phyloP scores from a whole-genome alignment of 2,113 vertebrate species.

The Shinisaurus crocodilurus region DNA sequence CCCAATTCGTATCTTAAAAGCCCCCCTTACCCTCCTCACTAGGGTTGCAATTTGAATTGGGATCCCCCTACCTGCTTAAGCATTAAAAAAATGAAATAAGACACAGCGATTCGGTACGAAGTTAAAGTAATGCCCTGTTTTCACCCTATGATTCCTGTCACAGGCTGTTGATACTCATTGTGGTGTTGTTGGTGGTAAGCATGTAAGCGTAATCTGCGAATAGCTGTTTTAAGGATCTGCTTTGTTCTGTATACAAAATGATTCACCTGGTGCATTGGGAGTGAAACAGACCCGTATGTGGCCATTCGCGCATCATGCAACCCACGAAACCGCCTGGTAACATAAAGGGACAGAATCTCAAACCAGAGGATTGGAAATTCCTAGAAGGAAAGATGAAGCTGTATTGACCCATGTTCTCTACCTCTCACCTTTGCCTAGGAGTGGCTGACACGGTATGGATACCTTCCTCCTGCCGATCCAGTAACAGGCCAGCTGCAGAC shows the following conservation, averaged over 20 bases:
- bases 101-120: no score
- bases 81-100: no score
- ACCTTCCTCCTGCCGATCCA: conserved; percentile 75
- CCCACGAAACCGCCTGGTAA: neutral
- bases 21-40: no score
- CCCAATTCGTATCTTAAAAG: no score
- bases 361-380: neutral
- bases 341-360: neutral
- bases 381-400: no score
- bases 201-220: neutral
- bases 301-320: neutral
- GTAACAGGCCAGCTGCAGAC: conserved; percentile 78
- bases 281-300: neutral
- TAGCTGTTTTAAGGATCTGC: neutral
- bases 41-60: no score
- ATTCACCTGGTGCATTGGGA: neutral
- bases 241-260: neutral
- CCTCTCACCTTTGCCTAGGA: conserved; percentile 54
- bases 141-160: no score
- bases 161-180: no score
- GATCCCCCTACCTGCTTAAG: no score
- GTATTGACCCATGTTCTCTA: neutral
- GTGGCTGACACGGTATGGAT: conserved; percentile 80
- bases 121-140: no score
- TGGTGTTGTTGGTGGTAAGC: no score